Evolutionary conservation across 2,797 vertebrate species (phyloP).

Genomic region (Myotis vivesi): DNA sequence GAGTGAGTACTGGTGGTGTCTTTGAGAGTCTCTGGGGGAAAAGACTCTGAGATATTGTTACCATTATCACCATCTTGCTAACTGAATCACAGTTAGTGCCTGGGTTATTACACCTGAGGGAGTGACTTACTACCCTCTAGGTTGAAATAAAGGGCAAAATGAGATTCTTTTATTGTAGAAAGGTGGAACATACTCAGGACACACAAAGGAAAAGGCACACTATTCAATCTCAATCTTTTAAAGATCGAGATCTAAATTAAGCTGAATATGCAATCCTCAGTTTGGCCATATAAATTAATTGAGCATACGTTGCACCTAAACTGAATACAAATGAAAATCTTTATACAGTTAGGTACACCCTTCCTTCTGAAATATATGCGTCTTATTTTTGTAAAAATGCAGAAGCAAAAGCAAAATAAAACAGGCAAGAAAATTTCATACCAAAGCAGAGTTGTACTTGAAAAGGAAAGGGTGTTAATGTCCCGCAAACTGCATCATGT

Average conservation of each 20-base stretch:
- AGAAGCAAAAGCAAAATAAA: constrained; percentile 25
- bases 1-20: constrained; percentile 26
- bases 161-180: constrained; percentile 44
- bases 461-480: constrained; percentile 30
- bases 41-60: constrained; percentile 72
- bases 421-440: not conserved
- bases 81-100: constrained; percentile 66
- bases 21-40: constrained; percentile 33
- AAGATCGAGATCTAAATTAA: constrained; percentile 60
- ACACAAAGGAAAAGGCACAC: constrained; percentile 43
- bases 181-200: constrained; percentile 51
- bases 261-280: constrained; percentile 43
- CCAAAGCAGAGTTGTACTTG: not conserved
- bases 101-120: constrained; percentile 58
- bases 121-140: constrained; percentile 71
- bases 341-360: not conserved
- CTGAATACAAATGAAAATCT: not conserved
- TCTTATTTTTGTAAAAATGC: constrained; percentile 30
- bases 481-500: constrained; percentile 21
- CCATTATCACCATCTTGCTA: constrained; percentile 69
- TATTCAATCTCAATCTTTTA: constrained; percentile 24
- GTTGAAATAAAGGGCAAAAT: constrained; percentile 63
- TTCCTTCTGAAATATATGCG: not conserved
- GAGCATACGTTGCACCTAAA: constrained; percentile 26
- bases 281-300: constrained; percentile 45